Evolutionary conservation across 1,140 invertebrate genomes (phyloP).

Genomic region (Danaus melanippus): DNA sequence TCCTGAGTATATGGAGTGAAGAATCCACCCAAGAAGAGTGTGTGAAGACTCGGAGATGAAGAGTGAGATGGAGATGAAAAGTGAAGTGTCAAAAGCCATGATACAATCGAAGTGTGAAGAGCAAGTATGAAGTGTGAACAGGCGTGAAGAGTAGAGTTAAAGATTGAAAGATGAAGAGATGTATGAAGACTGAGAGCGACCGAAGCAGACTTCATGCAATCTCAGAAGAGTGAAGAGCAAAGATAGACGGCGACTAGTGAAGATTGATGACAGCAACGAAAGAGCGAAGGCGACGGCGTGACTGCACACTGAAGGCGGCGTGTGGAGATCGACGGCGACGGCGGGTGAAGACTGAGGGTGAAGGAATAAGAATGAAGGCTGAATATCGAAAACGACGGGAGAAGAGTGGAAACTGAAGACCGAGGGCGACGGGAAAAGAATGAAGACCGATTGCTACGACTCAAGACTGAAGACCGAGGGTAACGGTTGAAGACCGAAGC

Average conservation of each 20-base stretch:
- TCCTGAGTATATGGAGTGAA: too few species aligned
- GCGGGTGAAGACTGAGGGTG: conserved; percentile 13
- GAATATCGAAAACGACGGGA: too few species aligned
- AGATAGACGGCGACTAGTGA: conserved; percentile 13
- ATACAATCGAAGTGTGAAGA: too few species aligned
- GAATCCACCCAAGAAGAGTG: too few species aligned
- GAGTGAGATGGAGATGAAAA: too few species aligned
- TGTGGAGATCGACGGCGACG: conserved; percentile 7
- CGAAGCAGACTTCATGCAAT: too few species aligned
- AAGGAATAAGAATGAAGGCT: background rate
- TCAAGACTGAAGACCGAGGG: conserved; percentile 8
- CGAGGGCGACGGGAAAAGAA: conserved; percentile 6
- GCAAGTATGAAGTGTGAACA: too few species aligned
- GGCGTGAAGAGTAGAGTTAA: too few species aligned
- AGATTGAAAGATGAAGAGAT: too few species aligned
- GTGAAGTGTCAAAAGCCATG: too few species aligned
- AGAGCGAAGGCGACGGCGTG: conserved; percentile 10
- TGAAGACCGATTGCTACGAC: conserved; percentile 3
- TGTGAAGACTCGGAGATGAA: too few species aligned
- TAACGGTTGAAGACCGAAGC: conserved; percentile 17
- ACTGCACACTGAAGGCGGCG: too few species aligned
- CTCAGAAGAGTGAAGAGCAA: background rate
- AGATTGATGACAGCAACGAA: conserved; percentile 17
- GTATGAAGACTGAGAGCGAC: background rate
- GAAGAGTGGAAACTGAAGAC: background rate